Percentiles rank a stretch among this genome's conserved stretches.
These are phyloP conservation scores for Trinorchestia longiramus DNA, from an alignment of 1,140 invertebrate species.

Conservation along the genomic window DNA sequence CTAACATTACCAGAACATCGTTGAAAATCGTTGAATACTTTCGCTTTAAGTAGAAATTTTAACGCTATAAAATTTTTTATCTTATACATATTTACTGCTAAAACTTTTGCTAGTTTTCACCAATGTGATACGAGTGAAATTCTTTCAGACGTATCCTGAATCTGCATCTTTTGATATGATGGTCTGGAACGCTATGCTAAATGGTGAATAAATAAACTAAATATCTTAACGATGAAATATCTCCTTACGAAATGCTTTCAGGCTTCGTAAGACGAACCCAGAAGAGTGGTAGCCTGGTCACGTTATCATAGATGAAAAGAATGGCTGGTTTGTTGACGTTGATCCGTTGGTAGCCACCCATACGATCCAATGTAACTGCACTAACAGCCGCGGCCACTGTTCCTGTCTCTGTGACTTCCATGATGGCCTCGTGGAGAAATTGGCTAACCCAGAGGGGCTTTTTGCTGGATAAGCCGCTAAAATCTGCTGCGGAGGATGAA, in stretches of 20 bases:
- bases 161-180: too few relatives aligned
- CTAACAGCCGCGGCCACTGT: constrained; percentile 82
- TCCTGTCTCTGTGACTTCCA: constrained; percentile 85
- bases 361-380: constrained; percentile 66
- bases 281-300: constrained; percentile 76
- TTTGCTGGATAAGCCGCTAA: constrained; percentile 74
- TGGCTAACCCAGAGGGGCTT: constrained; percentile 72
- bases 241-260: background rate
- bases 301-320: constrained; percentile 78
- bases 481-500: constrained; percentile 73
- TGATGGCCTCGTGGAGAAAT: constrained; percentile 83
- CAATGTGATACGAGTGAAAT: too few relatives aligned
- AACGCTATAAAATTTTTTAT: too few relatives aligned
- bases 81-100: too few relatives aligned
- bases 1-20: too few relatives aligned
- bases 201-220: background rate
- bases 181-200: background rate
- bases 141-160: too few relatives aligned
- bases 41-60: too few relatives aligned
- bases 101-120: too few relatives aligned
- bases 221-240: background rate
- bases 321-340: constrained; percentile 79
- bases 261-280: constrained; percentile 77
- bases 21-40: too few relatives aligned
- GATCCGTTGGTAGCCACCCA: constrained; percentile 68